Percentiles rank a stretch among this genome's conserved stretches.
Evolutionary conservation across 1,140 invertebrate species (phyloP).

Genomic region (Ctenoplectra terminalis): DNA sequence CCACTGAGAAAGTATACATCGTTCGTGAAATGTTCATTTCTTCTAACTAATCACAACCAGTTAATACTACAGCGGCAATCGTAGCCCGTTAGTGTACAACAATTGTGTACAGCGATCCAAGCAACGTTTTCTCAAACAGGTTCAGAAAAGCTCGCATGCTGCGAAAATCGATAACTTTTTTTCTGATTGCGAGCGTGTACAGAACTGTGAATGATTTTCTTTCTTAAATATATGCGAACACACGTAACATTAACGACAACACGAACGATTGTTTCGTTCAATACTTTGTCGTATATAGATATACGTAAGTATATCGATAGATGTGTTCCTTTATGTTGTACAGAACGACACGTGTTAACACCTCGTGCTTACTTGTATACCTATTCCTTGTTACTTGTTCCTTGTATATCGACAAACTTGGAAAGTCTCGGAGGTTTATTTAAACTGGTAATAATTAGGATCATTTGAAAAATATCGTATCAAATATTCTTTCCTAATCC

Average conservation of each 20-base stretch:
- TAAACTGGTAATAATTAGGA: neutral
- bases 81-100: slow-evolving; percentile 36
- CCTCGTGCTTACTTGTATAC: neutral
- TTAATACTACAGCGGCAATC: slow-evolving; percentile 66
- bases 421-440: neutral
- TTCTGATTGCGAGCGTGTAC: neutral
- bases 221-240: slow-evolving; percentile 35
- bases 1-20: neutral
- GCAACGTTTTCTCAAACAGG: neutral
- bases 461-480: slow-evolving; percentile 46
- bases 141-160: neutral
- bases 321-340: neutral
- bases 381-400: neutral
- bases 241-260: slow-evolving; percentile 9
- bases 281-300: slow-evolving; percentile 6
- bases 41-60: slow-evolving; percentile 67
- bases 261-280: slow-evolving; percentile 1
- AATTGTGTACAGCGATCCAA: neutral
- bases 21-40: neutral
- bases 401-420: neutral
- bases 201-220: neutral
- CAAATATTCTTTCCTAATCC: slow-evolving; percentile 15
- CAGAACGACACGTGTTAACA: neutral
- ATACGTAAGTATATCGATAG: neutral
- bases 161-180: neutral